phyloP scores from a whole-genome alignment of 2,797 vertebrate species.

The Nyctalus aviator region DNA sequence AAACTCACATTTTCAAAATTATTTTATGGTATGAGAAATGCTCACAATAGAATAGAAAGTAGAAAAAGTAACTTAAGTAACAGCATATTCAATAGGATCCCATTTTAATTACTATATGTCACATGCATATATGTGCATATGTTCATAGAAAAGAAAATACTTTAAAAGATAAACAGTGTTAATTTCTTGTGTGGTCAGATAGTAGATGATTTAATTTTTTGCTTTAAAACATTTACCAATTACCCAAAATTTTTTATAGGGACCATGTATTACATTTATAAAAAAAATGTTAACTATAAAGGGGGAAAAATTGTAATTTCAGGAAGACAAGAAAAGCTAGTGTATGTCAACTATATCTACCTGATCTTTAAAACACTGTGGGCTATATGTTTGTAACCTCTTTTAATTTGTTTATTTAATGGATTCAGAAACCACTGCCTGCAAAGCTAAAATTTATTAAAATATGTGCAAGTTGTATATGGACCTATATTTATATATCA shows the following conservation, averaged over 20 bases:
- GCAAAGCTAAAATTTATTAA: constrained; percentile 70
- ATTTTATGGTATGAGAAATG: constrained; percentile 40
- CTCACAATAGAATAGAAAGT: not conserved
- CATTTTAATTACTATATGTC: constrained; percentile 23
- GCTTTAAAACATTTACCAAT: constrained; percentile 36
- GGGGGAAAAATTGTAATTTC: not conserved
- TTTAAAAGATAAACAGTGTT: not conserved
- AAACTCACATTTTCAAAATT: constrained; percentile 42
- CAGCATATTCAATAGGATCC: not conserved
- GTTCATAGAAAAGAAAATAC: not conserved
- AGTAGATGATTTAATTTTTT: constrained; percentile 36
- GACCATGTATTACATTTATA: not conserved
- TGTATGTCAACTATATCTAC: not conserved
- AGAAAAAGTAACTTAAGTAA: not conserved
- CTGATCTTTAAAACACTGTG: not conserved
- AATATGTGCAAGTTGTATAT: not conserved
- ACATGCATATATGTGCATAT: not conserved
- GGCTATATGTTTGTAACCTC: not conserved
- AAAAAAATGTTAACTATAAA: constrained; percentile 14
- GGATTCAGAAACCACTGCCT: constrained; percentile 42
- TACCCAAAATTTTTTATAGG: not conserved
- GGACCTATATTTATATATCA: not conserved
- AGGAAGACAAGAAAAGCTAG: constrained; percentile 21
- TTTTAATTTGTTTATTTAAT: constrained; percentile 66
- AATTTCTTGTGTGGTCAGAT: not conserved